A percentile compares a stretch with the other conserved stretches of the same genome.
These are phyloP conservation scores for Cryptoprocta ferox DNA, from an alignment of 2,797 vertebrate species.

Conservation along the genomic window DNA sequence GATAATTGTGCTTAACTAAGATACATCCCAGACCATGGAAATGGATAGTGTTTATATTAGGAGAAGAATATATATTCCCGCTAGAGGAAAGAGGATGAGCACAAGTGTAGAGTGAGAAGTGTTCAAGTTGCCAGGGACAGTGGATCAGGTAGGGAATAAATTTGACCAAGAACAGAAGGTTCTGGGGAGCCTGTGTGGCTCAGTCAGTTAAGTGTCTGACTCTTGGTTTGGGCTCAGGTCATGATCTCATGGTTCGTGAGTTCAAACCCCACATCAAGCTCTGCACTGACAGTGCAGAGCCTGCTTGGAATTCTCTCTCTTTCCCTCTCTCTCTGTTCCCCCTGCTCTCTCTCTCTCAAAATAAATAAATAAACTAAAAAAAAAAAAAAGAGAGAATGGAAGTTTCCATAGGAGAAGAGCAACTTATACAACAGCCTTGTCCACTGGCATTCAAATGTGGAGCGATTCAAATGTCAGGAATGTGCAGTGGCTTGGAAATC, in stretches of 20 bases:
- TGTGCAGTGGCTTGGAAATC: neutral
- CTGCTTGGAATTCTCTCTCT: too few species aligned
- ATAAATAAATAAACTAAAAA: too few species aligned
- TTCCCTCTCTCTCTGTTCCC: too few species aligned
- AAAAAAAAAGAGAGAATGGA: neutral
- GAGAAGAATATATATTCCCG: neutral
- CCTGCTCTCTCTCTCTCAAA: too few species aligned
- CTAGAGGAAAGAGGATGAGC: neutral
- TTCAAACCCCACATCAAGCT: too few species aligned
- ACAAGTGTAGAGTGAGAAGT: neutral
- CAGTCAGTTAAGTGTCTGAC: too few species aligned
- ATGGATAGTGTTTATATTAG: neutral
- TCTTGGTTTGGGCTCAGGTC: too few species aligned
- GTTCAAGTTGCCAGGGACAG: neutral
- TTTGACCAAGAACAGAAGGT: neutral
- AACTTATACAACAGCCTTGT: neutral
- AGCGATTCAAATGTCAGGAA: conserved; percentile 17
- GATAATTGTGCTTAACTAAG: neutral
- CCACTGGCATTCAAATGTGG: neutral
- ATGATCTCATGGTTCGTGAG: too few species aligned
- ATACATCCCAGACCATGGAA: neutral
- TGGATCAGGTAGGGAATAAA: neutral
- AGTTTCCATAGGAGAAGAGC: neutral
- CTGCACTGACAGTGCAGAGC: too few species aligned
- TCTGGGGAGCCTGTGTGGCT: neutral